phyloP scores from a whole-genome alignment of 30 jellyfish, hydroid and myxozoan genomes.

The Chironex yamaguchii region DNA sequence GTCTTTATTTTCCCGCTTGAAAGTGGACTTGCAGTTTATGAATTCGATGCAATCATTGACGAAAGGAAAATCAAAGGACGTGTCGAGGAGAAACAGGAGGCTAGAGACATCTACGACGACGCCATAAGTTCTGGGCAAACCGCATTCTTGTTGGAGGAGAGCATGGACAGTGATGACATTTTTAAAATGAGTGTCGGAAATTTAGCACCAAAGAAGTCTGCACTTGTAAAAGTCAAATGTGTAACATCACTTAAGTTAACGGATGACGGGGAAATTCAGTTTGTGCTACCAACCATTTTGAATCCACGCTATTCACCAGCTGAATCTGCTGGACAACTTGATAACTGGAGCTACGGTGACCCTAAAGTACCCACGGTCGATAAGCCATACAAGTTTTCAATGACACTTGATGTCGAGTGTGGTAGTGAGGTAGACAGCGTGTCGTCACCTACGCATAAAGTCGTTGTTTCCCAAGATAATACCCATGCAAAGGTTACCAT shows the following conservation, averaged over 20 bases:
- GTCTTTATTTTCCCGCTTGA: background rate
- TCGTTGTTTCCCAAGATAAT: background rate
- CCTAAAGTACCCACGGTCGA: background rate
- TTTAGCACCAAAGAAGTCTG: background rate
- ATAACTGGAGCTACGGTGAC: background rate
- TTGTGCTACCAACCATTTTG: background rate
- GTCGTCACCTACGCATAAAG: background rate
- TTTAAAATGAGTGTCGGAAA: conserved; percentile 5
- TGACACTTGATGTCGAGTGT: background rate
- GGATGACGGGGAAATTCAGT: background rate
- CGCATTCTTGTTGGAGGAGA: conserved; percentile 7
- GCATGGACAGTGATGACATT: conserved; percentile 1
- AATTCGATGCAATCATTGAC: background rate
- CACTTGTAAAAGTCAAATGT: background rate
- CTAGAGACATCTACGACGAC: conserved; percentile 1
- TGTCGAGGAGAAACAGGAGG: background rate
- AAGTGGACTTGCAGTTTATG: background rate
- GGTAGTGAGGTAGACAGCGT: background rate
- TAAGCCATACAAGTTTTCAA: background rate
- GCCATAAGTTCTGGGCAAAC: conserved; percentile 5
- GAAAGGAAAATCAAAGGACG: background rate
- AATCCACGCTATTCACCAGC: conserved; percentile 3
- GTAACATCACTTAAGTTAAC: background rate
- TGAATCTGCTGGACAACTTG: background rate
- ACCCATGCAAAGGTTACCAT: background rate